A percentile compares a stretch with the other conserved stretches of the same genome.
Evolutionary conservation across 2,888 invertebrate genomes (phyloP).

Genomic region (Chorisops tibialis): DNA sequence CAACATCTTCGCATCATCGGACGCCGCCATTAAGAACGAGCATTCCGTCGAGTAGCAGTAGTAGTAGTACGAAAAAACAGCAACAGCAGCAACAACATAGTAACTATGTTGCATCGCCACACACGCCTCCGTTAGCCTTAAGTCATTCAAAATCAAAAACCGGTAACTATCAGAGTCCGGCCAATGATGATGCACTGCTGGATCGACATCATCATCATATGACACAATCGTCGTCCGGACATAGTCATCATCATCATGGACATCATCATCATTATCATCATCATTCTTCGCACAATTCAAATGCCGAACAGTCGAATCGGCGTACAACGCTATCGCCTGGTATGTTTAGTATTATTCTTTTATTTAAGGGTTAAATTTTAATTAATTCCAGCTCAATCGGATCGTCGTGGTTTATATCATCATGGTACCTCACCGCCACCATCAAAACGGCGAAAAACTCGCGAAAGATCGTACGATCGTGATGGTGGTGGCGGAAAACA

Average conservation of each 20-base stretch:
- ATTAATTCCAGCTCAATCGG: conserved; percentile 33
- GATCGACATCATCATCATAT: conserved; percentile 35
- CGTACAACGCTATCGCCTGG: conserved; percentile 43
- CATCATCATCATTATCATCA: conserved; percentile 44
- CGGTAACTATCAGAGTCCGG: conserved; percentile 34
- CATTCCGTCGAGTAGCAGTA: conserved; percentile 14
- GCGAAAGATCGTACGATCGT: conserved; percentile 35
- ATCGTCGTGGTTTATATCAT: conserved; percentile 45
- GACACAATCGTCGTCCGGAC: conserved; percentile 29
- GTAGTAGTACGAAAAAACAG: conserved; percentile 24
- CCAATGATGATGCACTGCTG: conserved; percentile 29
- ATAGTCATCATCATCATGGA: conserved; percentile 39
- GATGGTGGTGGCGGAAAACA: conserved; percentile 24
- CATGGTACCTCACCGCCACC: conserved; percentile 46
- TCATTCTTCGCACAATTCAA: conserved; percentile 36
- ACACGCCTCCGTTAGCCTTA: conserved; percentile 47
- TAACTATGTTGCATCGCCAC: conserved; percentile 44
- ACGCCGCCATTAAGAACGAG: conserved; percentile 39
- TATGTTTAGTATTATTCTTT: conserved; percentile 32
- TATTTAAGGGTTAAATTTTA: conserved; percentile 1
- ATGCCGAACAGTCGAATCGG: conserved; percentile 23
- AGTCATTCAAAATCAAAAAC: conserved; percentile 32
- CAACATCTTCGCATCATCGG: conserved; percentile 32
- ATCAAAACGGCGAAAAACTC: conserved; percentile 48
- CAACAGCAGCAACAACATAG: conserved; percentile 19